Base-by-base conservation (phyloP, 2,797 vertebrate genomes). In the Chaunax sp. region DNA sequence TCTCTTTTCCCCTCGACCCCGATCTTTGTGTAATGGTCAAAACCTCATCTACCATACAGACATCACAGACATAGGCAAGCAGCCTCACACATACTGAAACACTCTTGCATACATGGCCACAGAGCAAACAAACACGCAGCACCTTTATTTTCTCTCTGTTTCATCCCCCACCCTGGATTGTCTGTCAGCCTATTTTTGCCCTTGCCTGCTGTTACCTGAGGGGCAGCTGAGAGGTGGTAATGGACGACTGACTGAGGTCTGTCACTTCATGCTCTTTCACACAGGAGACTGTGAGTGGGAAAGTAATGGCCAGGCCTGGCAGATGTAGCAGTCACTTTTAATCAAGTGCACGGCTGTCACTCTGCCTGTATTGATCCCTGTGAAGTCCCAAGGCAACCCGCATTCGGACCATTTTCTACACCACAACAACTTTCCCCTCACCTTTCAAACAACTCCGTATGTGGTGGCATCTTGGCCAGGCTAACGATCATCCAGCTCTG, bases 291-390 rank as follows among this genome's bases (percentile, higher is more conserved):
- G 72, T 52, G 80, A 86, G 90, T 92, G 92, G 88, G 91, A 94
- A 92, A 92, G 92, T 93, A 95, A 94, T 93, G 92, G 92, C 89
- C 76, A 51, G 75, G 85, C 84, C 90, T 92, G 91, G 90, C 91
- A 93, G 93, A 94, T 94, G 93, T 93, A 94, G 90, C 91, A 87
- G 93, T 95, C 92, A 94, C 92, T 94, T 95, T 94, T 93, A 95
- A 94, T 95, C 93, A 93, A 92, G 91, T 90, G 83, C 85, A 90
- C 64, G 62, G 83, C 87, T 93, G 92, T 94, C 93, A 94, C 83
- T 90, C 87, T 66, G 63, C 77, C 81, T 73, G 77, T 92, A 94
- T 93, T 92, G 93, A 94, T 94, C 94, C 78, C 75, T 63, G 84
- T 76, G 76, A 93, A 87, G 85, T 87, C 90, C 81, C 88, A 60